Conservation (phyloP, 2,113 vertebrate genomes). For the Lagenorhynchus albirostris region DNA sequence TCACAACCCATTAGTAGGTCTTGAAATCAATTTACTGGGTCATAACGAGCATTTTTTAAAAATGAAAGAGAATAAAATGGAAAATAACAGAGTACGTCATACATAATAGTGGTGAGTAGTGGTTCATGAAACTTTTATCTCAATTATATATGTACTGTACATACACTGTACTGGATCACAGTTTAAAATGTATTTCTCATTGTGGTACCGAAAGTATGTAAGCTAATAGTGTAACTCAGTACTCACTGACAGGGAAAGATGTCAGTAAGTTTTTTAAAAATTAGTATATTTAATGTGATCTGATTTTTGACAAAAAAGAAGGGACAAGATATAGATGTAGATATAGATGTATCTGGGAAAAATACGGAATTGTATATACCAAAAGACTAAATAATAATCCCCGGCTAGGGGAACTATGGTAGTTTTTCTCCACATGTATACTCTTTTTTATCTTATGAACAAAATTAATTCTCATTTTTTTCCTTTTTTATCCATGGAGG, state of each 20-base stretch:
- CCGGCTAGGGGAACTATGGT: neutral
- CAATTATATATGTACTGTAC: neutral
- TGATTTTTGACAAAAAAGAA: conserved; percentile 4
- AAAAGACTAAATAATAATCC: neutral
- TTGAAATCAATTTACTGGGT: conserved; percentile 58
- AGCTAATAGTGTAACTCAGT: neutral
- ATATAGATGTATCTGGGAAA: neutral
- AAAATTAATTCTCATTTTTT: neutral
- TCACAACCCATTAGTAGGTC: conserved; percentile 46
- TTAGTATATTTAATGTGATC: neutral
- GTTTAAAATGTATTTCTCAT: conserved; percentile 29
- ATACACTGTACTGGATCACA: neutral
- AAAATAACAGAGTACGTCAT: conserved; percentile 42
- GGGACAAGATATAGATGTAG: neutral
- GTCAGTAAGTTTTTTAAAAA: neutral
- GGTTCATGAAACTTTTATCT: conserved; percentile 47
- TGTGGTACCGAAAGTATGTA: neutral
- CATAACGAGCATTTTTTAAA: conserved; percentile 41
- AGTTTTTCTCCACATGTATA: neutral
- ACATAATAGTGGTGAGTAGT: conserved; percentile 26
- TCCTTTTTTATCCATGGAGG: neutral
- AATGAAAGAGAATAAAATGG: conserved; percentile 59
- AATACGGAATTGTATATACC: neutral
- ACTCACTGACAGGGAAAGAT: neutral
- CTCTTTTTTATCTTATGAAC: neutral